Percentiles rank a stretch among this genome's conserved stretches.
Conservation (phyloP, 2,888 invertebrate species). For the Dolomedes plantarius region DNA sequence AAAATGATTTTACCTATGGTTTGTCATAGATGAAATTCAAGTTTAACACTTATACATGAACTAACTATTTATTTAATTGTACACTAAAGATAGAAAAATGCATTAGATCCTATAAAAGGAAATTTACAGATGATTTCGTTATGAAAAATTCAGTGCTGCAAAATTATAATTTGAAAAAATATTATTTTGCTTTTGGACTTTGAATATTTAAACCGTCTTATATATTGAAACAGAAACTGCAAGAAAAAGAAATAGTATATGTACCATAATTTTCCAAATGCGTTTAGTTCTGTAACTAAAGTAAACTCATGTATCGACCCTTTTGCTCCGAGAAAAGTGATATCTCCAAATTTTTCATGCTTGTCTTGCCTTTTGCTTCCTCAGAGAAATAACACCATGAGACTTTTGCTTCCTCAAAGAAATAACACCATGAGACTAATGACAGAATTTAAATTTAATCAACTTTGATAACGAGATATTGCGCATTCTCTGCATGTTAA, state of each 20-base stretch:
- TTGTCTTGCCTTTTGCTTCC: no score
- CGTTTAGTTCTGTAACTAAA: background rate
- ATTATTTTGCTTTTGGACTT: background rate
- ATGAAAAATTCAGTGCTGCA: background rate
- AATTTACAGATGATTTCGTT: background rate
- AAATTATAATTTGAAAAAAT: background rate
- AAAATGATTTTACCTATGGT: background rate
- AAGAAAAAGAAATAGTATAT: background rate
- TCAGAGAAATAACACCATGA: no score
- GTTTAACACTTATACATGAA: background rate
- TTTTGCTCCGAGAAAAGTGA: no score
- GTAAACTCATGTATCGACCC: no score
- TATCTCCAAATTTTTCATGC: no score
- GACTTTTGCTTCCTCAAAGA: no score
- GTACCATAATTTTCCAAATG: slow-evolving; percentile 4
- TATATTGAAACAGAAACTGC: background rate
- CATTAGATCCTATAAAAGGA: background rate
- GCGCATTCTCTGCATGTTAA: no score
- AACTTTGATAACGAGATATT: no score
- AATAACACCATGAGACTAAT: no score
- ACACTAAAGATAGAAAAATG: background rate
- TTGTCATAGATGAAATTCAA: background rate
- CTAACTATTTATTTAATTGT: background rate
- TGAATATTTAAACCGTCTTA: background rate
- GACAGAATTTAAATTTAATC: no score